A percentile compares a stretch with the other conserved stretches of the same genome.
These are phyloP conservation scores for Lutraria rhynchaena DNA, from an alignment of 1,140 invertebrate species.

Conservation along the genomic window DNA sequence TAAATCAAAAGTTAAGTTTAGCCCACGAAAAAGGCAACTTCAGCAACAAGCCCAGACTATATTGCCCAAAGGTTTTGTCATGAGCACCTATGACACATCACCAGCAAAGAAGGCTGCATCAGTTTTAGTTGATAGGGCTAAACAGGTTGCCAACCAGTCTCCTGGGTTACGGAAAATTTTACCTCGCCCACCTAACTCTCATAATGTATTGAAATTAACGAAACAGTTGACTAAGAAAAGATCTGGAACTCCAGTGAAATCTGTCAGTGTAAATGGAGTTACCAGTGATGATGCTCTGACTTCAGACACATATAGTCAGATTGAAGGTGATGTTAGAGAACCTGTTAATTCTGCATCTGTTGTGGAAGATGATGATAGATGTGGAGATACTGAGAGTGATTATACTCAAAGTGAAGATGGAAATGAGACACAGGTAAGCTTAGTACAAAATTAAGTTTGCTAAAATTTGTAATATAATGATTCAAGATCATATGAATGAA, in stretches of 20 bases:
- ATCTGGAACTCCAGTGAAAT: too few relatives aligned
- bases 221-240: too few relatives aligned
- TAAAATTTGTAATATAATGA: too few relatives aligned
- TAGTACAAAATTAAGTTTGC: neutral
- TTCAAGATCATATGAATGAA: too few relatives aligned
- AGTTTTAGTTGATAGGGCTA: slow-evolving; percentile 66
- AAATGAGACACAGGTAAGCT: slow-evolving; percentile 50
- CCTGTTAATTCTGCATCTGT: neutral
- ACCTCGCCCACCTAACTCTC: slow-evolving; percentile 45
- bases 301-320: too few relatives aligned
- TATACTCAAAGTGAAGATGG: slow-evolving; percentile 70
- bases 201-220: neutral
- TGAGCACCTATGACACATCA: slow-evolving; percentile 69
- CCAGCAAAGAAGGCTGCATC: slow-evolving; percentile 75
- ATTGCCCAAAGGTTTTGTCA: slow-evolving; percentile 74
- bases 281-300: too few relatives aligned
- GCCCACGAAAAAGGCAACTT: slow-evolving; percentile 70
- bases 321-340: neutral
- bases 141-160: slow-evolving; percentile 57
- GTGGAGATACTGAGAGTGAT: slow-evolving; percentile 66
- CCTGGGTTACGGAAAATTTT: slow-evolving; percentile 45
- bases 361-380: slow-evolving; percentile 34
- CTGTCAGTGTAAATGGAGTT: too few relatives aligned
- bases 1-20: slow-evolving; percentile 59
- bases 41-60: slow-evolving; percentile 72